Conservation (phyloP, 2,113 vertebrate genomes). For the Ptyas mucosa region DNA sequence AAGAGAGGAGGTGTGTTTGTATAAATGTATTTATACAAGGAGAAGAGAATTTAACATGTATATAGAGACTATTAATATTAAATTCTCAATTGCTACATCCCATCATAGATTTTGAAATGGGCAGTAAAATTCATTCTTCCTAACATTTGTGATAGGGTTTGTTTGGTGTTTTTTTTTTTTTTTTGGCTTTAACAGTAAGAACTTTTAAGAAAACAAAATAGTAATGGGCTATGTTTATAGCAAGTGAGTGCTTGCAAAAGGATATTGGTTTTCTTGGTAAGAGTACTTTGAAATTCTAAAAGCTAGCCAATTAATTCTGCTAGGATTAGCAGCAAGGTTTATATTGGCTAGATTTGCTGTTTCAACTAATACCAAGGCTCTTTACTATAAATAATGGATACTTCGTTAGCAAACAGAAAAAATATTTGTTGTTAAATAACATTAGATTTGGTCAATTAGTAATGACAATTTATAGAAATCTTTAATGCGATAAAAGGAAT, state of each 20-base stretch:
- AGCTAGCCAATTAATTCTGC: not conserved
- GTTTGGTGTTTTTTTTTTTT: no score
- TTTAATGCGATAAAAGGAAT: not conserved
- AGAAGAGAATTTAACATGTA: not conserved
- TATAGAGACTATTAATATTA: not conserved
- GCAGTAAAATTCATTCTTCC: not conserved
- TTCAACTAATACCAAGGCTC: not conserved
- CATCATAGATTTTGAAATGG: not conserved
- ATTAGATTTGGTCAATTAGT: not conserved
- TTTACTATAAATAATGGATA: not conserved
- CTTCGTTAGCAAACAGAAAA: not conserved
- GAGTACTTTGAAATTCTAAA: not conserved
- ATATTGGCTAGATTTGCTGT: not conserved
- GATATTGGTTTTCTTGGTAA: not conserved
- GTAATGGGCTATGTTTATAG: not conserved
- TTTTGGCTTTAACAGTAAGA: not conserved
- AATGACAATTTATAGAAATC: not conserved
- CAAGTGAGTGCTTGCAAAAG: not conserved
- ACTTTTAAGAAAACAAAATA: not conserved
- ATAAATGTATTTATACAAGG: not conserved
- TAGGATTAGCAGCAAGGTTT: not conserved
- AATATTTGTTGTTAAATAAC: fast-evolving
- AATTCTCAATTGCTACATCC: not conserved
- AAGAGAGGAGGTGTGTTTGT: not conserved
- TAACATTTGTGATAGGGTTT: not conserved